These are phyloP conservation scores for Synanthedon myopaeformis DNA, from an alignment of 2,888 invertebrate species.

Conservation along the genomic window DNA sequence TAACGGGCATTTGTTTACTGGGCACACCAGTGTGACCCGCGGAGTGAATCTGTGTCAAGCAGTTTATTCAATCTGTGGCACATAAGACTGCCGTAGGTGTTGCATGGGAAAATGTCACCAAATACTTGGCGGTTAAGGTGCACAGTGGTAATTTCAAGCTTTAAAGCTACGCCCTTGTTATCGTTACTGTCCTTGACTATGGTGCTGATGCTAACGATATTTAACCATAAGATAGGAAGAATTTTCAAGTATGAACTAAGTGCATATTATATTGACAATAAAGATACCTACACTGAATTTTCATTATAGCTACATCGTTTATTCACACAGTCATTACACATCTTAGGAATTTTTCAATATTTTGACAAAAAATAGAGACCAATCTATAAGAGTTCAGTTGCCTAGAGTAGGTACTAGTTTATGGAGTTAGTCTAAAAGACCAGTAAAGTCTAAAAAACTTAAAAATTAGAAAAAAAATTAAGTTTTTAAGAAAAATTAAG, in stretches of 20 bases:
- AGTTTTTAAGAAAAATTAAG: too few relatives aligned
- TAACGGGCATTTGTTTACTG: conserved; percentile 54
- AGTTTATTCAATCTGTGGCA: conserved; percentile 67
- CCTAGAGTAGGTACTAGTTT: too few relatives aligned
- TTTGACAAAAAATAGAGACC: too few relatives aligned
- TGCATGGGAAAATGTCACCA: conserved; percentile 29
- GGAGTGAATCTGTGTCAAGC: conserved; percentile 69
- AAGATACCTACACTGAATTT: too few relatives aligned
- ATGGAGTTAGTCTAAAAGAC: too few relatives aligned
- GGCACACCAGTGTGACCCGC: conserved; percentile 59
- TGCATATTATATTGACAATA: background rate
- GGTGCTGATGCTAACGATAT: conserved; percentile 12
- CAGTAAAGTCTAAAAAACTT: too few relatives aligned
- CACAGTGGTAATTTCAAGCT: conserved; percentile 27
- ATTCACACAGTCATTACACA: too few relatives aligned
- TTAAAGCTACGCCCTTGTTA: conserved; percentile 41
- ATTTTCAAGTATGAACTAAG: background rate
- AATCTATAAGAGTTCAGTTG: too few relatives aligned
- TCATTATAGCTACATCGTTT: too few relatives aligned
- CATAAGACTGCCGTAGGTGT: conserved; percentile 30
- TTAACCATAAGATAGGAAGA: background rate
- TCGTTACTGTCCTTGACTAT: conserved; percentile 53
- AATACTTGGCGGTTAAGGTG: conserved; percentile 22
- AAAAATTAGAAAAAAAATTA: too few relatives aligned
- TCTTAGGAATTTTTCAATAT: too few relatives aligned